Percentiles rank a stretch among this genome's conserved stretches.
These are phyloP conservation scores for Halichoeres trimaculatus DNA, from an alignment of 2,113 vertebrate genomes.

Conservation along the genomic window DNA sequence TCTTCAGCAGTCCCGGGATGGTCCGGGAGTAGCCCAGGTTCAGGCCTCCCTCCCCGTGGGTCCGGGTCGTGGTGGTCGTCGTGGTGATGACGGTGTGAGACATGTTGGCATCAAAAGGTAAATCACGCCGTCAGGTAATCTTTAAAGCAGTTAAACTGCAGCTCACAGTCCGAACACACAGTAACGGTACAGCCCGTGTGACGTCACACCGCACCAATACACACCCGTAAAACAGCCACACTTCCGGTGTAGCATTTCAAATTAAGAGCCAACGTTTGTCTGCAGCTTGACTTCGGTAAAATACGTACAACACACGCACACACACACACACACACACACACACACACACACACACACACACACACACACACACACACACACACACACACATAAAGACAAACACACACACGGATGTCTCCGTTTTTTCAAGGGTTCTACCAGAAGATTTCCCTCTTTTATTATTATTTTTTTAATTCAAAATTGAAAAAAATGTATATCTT, in stretches of 20 bases:
- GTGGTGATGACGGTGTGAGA: slow-evolving; percentile 77
- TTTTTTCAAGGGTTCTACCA: too few species aligned
- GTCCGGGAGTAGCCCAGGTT: slow-evolving; percentile 77
- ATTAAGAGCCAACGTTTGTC: slow-evolving; percentile 32
- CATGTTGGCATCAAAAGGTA: slow-evolving; percentile 57
- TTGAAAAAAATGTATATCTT: too few species aligned
- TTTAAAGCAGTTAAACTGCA: background rate
- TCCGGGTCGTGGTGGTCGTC: slow-evolving; percentile 48
- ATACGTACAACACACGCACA: background rate
- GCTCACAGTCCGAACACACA: background rate
- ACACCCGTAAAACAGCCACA: rapidly evolving
- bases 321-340: too few species aligned
- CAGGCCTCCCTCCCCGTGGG: slow-evolving; percentile 62
- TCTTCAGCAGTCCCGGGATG: slow-evolving; percentile 78
- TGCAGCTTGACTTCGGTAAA: too few species aligned
- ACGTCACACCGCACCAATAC: background rate
- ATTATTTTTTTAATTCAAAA: too few species aligned
- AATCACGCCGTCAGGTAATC: background rate
- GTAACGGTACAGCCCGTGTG: background rate
- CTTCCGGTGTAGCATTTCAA: slow-evolving; percentile 35
- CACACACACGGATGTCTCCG: too few species aligned
- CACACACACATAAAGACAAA: too few species aligned
- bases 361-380: too few species aligned
- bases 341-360: too few species aligned
- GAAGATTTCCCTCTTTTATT: too few species aligned